Base-by-base conservation (phyloP, 2,888 invertebrate species). In the Cerastis rubricosa region DNA sequence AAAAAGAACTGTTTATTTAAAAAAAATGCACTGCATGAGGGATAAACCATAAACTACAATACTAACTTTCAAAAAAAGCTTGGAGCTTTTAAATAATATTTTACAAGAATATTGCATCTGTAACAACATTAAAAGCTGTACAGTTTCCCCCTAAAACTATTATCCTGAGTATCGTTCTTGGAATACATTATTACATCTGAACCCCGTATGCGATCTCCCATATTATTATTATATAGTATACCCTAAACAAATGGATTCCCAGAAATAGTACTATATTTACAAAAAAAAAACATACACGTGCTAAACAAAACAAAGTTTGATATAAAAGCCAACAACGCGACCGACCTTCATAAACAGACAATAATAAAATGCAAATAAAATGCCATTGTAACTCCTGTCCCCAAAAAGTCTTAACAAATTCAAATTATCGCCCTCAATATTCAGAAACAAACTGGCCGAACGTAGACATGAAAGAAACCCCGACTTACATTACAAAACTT, bases 401-500 rank as follows among this genome's bases (percentile, higher is more conserved):
- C 19, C 6, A 22, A 74, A 80, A 80, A 54, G 63, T 80, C 74
- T 82, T 76, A 71, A 86, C 69, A 83, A 89, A 90, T 88, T 90
- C 87, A 89, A 92, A 91, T 91, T 89, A 90, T 89, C 86, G 77
- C 80, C 85, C 85, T 88, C 89, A 91, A 90, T 90, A 91, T 90
- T 90, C 89, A 90, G 84, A 90, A 89, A 90, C 89, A 90, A 89
- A 88, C 86, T 74, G 81, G 75, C 83, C 82, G 85, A 85, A 87
- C 87, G 88, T 85, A 89, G 82, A 90, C 90, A 88, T 87, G 90
- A 92, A 92, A 92, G 91, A 89, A 91, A 87, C 87, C 88, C 88
- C 83, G 90, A 89, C 92, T 92, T 92, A 92, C 93, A 94, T 93
- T 92, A 90, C 92, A 91, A 92, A 93, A 94, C 94, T 94, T 94